These are phyloP conservation scores for Podotricha telesiphe DNA, from an alignment of 2,888 invertebrate species.

Conservation along the genomic window DNA sequence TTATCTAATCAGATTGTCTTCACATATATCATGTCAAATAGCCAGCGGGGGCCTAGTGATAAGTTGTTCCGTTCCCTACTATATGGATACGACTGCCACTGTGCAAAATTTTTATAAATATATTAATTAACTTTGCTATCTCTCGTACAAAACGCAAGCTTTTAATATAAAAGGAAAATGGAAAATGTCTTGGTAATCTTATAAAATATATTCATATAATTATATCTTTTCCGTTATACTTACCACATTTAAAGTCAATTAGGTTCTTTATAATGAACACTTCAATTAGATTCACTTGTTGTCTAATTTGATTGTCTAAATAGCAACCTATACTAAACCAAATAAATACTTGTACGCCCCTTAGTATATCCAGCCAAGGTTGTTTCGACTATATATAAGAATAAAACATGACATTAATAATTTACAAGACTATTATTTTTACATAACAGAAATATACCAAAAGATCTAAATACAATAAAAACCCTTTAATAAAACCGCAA, in stretches of 20 bases:
- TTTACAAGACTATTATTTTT: not conserved
- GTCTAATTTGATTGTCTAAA: slow-evolving; percentile 56
- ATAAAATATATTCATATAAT: no score
- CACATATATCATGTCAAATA: no score
- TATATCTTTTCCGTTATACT: slow-evolving; percentile 34
- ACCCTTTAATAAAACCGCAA: no score
- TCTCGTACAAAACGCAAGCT: no score
- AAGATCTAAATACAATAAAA: not conserved
- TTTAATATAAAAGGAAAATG: no score
- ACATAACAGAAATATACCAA: not conserved
- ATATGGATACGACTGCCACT: no score
- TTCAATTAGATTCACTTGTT: slow-evolving; percentile 60
- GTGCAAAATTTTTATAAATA: no score
- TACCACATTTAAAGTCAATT: slow-evolving; percentile 65
- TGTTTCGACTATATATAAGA: slow-evolving; percentile 17
- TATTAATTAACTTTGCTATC: no score
- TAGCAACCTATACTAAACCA: slow-evolving; percentile 60
- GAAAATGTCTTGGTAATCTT: no score
- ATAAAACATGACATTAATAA: not conserved
- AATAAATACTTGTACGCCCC: slow-evolving; percentile 53
- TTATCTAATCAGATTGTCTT: no score
- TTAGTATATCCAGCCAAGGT: slow-evolving; percentile 53
- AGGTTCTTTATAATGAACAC: slow-evolving; percentile 60
- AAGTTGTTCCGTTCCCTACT: no score
- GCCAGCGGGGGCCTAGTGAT: no score